Evolutionary conservation across 2,113 vertebrate genomes (phyloP).

Genomic region (Sturnira hondurensis): DNA sequence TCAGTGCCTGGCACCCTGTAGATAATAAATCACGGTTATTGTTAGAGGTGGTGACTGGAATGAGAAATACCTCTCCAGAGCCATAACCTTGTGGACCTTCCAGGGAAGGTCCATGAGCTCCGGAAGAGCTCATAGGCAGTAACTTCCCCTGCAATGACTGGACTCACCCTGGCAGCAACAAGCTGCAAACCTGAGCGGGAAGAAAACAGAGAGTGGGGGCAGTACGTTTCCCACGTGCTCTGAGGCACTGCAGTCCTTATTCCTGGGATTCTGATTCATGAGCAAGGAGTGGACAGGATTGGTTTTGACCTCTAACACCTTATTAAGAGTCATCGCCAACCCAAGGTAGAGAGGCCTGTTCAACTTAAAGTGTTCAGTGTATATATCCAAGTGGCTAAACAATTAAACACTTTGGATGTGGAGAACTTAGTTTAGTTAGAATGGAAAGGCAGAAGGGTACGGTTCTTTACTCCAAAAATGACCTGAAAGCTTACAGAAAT

Average conservation of each 20-base stretch:
- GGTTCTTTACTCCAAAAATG: not conserved
- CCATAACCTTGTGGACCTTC: not conserved
- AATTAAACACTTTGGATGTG: not conserved
- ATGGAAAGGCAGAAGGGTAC: not conserved
- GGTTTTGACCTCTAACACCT: not conserved
- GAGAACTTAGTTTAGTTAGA: not conserved
- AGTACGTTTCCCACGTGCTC: not conserved
- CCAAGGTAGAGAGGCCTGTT: slow-evolving; percentile 6
- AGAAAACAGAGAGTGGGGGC: not conserved
- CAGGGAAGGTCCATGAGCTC: not conserved
- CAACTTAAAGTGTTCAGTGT: not conserved
- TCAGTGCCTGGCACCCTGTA: not conserved
- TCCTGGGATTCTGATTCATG: not conserved
- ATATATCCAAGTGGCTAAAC: not conserved
- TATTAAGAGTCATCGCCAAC: not conserved
- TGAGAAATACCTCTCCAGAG: not conserved
- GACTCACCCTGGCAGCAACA: fast-evolving
- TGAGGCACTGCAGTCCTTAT: not conserved
- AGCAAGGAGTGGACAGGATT: not conserved
- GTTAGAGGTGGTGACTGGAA: not conserved
- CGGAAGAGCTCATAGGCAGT: not conserved
- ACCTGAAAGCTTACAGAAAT: not conserved
- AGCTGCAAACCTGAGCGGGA: not conserved
- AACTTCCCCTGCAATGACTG: not conserved
- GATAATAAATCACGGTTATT: not conserved